Percentiles rank a stretch among this genome's conserved stretches.
Conservation (phyloP, 2,797 vertebrate species). For the Ctenosaura bakeri region DNA sequence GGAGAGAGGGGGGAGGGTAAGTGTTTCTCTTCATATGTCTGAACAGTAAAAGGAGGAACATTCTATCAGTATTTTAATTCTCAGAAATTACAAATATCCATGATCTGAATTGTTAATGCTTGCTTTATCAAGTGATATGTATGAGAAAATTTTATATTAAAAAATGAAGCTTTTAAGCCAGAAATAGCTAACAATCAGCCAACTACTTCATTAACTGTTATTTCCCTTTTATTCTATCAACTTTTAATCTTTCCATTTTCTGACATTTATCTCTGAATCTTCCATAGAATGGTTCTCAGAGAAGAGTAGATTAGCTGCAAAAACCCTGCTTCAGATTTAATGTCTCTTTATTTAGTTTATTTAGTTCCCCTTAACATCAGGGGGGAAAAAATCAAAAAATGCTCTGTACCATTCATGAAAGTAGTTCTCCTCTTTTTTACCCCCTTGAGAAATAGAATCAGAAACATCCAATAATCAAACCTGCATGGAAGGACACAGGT, state of each 20-base stretch:
- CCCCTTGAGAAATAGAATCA: neutral
- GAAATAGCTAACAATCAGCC: constrained; percentile 10
- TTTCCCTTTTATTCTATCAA: constrained; percentile 34
- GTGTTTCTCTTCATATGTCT: neutral
- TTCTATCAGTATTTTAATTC: constrained; percentile 35
- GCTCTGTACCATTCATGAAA: neutral
- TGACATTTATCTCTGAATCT: constrained; percentile 11
- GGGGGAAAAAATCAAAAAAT: neutral
- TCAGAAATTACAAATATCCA: neutral
- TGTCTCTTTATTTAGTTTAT: neutral
- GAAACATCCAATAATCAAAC: neutral
- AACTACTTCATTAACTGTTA: neutral
- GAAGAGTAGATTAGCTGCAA: neutral
- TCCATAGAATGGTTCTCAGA: neutral
- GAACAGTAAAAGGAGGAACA: constrained; percentile 33
- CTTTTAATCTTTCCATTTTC: constrained; percentile 14
- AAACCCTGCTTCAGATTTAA: neutral
- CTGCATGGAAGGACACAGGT: neutral
- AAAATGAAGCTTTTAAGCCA: constrained; percentile 26
- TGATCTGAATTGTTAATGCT: neutral
- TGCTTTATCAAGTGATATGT: neutral
- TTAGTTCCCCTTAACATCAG: neutral
- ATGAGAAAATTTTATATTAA: neutral
- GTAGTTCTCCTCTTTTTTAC: neutral
- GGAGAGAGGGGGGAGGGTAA: too few species aligned